A percentile compares a stretch with the other conserved stretches of the same genome.
Evolutionary conservation across 2,888 invertebrate genomes (phyloP).

Genomic region (Cosmopolites sordidus): DNA sequence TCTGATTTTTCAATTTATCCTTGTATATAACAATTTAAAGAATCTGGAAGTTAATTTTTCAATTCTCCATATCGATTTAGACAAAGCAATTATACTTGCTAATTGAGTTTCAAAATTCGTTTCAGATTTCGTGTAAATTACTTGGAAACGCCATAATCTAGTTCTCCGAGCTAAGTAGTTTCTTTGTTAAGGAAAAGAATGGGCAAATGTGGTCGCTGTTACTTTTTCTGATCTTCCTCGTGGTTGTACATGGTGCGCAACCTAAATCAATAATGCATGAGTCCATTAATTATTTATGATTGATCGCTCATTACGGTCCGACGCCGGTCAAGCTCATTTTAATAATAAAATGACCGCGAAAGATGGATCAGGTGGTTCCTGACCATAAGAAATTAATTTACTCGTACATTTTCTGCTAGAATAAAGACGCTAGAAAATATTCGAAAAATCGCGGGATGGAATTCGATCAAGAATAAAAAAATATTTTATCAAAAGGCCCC

Average conservation of each 20-base stretch:
- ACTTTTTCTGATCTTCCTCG: neutral
- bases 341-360: slow-evolving; percentile 24
- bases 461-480: too few relatives aligned
- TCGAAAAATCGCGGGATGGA: neutral
- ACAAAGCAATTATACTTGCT: too few relatives aligned
- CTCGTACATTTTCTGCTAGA: neutral
- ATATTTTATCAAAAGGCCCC: too few relatives aligned
- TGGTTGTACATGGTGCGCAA: neutral
- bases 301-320: slow-evolving; percentile 41
- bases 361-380: slow-evolving; percentile 32
- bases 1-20: too few relatives aligned
- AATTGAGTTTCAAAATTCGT: too few relatives aligned
- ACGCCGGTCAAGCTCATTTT: slow-evolving; percentile 28
- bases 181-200: neutral
- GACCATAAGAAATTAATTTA: neutral
- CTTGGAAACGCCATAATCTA: too few relatives aligned
- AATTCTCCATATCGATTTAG: too few relatives aligned
- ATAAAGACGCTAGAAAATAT: neutral
- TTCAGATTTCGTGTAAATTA: too few relatives aligned
- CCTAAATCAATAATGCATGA: slow-evolving; percentile 46
- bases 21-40: too few relatives aligned
- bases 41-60: too few relatives aligned
- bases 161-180: too few relatives aligned
- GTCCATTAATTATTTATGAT: slow-evolving; percentile 48
- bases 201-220: neutral